These are phyloP conservation scores for Cyprinus carpio DNA, from an alignment of 2,113 vertebrate genomes.

Conservation along the genomic window DNA sequence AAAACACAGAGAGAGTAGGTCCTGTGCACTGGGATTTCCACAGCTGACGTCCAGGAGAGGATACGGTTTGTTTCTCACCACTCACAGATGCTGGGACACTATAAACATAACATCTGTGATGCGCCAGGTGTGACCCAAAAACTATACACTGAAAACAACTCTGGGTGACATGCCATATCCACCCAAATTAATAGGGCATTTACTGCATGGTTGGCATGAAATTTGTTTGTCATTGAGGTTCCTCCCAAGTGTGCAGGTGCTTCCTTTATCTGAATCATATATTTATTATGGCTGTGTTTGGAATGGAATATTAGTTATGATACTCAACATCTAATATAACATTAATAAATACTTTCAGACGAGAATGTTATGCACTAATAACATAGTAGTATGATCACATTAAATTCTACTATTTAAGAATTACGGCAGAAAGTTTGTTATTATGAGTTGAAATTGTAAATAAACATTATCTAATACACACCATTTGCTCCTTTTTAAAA, in stretches of 20 bases:
- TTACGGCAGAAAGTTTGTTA: no score
- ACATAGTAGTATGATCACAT: no score
- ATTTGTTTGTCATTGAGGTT: slow-evolving; percentile 5
- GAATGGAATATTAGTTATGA: neutral
- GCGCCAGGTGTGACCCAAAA: slow-evolving; percentile 14
- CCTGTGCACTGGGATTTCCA: slow-evolving; percentile 53
- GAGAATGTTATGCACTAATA: no score
- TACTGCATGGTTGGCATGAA: neutral
- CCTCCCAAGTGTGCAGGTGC: slow-evolving; percentile 8
- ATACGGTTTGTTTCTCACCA: neutral
- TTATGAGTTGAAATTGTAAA: neutral
- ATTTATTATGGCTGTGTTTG: no score
- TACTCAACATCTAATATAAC: neutral
- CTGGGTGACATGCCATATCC: neutral
- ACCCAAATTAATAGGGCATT: neutral
- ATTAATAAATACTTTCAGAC: no score
- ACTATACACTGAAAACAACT: neutral
- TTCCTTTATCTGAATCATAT: slow-evolving; percentile 27
- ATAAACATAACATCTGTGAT: neutral
- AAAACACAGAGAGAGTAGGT: slow-evolving; percentile 14
- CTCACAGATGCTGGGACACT: neutral
- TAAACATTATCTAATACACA: neutral
- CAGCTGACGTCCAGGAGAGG: slow-evolving; percentile 39
- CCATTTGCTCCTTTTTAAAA: neutral
- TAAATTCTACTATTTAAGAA: no score